Conservation (phyloP, 1,140 invertebrate genomes). For the Ganaspis sp. region DNA sequence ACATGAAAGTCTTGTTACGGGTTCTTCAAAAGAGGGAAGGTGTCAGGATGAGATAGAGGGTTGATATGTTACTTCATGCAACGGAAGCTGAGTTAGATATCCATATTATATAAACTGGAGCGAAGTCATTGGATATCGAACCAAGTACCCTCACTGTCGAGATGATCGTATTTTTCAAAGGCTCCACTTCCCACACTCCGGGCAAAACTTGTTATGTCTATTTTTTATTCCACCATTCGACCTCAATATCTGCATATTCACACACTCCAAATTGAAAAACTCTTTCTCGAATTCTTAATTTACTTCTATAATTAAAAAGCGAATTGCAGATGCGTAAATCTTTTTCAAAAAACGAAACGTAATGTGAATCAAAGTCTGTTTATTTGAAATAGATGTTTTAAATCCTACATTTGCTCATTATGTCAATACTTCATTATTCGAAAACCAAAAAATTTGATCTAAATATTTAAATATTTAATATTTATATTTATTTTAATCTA, state of each 20-base stretch:
- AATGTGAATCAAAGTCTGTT: too few relatives aligned
- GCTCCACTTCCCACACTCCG: neutral
- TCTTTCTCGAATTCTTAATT: neutral
- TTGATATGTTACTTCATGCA: neutral
- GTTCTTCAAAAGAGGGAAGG: neutral
- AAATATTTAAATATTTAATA: too few relatives aligned
- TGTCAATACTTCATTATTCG: too few relatives aligned
- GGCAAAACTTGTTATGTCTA: neutral
- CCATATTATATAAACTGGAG: conserved; percentile 5
- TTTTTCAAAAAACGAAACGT: too few relatives aligned
- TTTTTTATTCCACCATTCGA: neutral
- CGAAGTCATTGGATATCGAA: conserved; percentile 1
- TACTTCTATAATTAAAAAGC: neutral
- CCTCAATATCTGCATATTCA: neutral
- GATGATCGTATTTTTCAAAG: conserved; percentile 4
- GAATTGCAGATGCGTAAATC: neutral
- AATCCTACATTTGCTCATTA: too few relatives aligned
- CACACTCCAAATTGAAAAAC: neutral
- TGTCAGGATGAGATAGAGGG: neutral
- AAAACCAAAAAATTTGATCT: too few relatives aligned
- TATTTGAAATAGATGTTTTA: too few relatives aligned
- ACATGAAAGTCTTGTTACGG: conserved; percentile 50
- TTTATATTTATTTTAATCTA: too few relatives aligned
- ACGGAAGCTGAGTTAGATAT: neutral
- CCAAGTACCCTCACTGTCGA: neutral